A percentile compares a stretch with the other conserved stretches of the same genome.
phyloP scores from a whole-genome alignment of 1,140 invertebrate species.

The Drosophila micromelanica region DNA sequence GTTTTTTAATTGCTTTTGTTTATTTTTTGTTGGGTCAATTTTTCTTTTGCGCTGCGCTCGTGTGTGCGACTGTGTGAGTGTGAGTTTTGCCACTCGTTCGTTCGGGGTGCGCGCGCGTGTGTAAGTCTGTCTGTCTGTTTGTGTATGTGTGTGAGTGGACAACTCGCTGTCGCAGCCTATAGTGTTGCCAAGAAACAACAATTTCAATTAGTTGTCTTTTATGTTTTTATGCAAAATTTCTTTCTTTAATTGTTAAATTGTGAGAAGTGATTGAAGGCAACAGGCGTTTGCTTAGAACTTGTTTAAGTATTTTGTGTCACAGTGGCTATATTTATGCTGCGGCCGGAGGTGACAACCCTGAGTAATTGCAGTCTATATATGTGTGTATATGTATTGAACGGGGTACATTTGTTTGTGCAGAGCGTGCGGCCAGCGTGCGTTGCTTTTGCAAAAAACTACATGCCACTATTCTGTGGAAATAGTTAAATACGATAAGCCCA shows the following conservation, averaged over 20 bases:
- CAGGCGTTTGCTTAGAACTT: neutral
- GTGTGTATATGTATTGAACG: constrained; percentile 69
- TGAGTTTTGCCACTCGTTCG: constrained; percentile 66
- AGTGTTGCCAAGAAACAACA: constrained; percentile 37
- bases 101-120: constrained; percentile 71
- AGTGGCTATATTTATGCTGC: constrained; percentile 21
- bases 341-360: constrained; percentile 64
- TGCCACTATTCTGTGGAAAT: constrained; percentile 37
- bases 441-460: constrained; percentile 47
- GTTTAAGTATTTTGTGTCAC: neutral
- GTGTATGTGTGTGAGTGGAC: constrained; percentile 18
- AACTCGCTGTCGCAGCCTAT: constrained; percentile 36
- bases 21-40: constrained; percentile 80
- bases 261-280: neutral
- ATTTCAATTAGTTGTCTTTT: neutral
- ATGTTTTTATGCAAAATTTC: neutral
- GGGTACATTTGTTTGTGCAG: constrained; percentile 71
- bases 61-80: constrained; percentile 36
- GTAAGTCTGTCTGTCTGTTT: constrained; percentile 49
- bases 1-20: constrained; percentile 82
- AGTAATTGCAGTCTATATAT: constrained; percentile 77
- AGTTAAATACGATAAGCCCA: constrained; percentile 15
- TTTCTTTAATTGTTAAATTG: neutral
- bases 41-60: constrained; percentile 75
- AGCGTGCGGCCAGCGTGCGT: constrained; percentile 72